These are phyloP conservation scores for Hoplias malabaricus DNA, from an alignment of 2,113 vertebrate species.

Conservation along the genomic window DNA sequence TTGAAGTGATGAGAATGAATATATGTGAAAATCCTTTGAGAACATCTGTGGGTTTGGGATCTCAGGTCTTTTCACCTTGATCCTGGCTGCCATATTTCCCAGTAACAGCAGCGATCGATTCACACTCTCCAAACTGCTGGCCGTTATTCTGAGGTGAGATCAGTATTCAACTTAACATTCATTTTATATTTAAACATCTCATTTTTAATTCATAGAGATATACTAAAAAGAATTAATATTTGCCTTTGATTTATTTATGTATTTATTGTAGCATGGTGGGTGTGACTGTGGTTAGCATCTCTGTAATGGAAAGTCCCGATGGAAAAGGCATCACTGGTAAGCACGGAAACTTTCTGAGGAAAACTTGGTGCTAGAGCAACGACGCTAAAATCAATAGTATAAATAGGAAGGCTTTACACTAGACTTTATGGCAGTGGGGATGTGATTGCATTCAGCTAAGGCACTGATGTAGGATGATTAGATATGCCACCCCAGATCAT, in stretches of 20 bases:
- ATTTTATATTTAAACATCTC: background rate
- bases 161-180: background rate
- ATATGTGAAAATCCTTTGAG: background rate
- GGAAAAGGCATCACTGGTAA: slow-evolving; percentile 86
- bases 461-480: too few species aligned
- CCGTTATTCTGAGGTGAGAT: slow-evolving; percentile 88
- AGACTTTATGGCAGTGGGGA: too few species aligned
- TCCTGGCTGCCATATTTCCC: slow-evolving; percentile 91
- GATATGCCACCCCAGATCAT: too few species aligned
- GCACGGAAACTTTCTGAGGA: background rate
- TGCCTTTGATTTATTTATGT: background rate
- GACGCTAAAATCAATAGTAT: background rate
- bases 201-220: background rate
- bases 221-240: background rate
- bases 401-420: background rate
- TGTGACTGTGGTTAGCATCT: slow-evolving; percentile 89
- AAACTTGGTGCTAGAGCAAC: background rate
- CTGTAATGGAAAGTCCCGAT: slow-evolving; percentile 83
- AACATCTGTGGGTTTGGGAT: background rate
- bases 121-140: slow-evolving; percentile 92
- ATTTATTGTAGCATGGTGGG: slow-evolving; percentile 84
- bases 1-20: background rate
- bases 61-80: slow-evolving; percentile 91
- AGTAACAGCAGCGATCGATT: slow-evolving; percentile 96
- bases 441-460: too few species aligned